These are phyloP conservation scores for Montipora foliosa DNA, from an alignment of 64 coral and sea anemone species.

Conservation along the genomic window DNA sequence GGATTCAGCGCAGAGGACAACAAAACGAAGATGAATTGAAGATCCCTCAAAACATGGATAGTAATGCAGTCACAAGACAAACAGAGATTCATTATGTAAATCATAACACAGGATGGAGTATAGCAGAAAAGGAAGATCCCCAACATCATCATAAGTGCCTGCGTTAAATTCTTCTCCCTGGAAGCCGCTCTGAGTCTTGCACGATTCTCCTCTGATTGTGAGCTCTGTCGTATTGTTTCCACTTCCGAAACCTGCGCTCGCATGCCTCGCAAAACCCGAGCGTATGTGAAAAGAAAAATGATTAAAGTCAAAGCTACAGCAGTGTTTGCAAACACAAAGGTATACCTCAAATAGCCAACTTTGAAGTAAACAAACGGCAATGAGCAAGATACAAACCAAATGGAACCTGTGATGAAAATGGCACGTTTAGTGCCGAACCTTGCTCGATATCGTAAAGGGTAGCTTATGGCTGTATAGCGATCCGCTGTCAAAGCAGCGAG, in stretches of 20 bases:
- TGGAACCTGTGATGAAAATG: background rate
- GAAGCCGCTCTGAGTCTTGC: background rate
- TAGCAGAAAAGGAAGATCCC: too few relatives aligned
- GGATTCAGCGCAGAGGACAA: conserved; percentile 77
- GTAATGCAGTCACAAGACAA: conserved; percentile 60
- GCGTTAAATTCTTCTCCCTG: conserved; percentile 64
- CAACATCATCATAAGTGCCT: conserved; percentile 28
- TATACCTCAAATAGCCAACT: conserved; percentile 68
- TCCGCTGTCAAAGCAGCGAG: conserved; percentile 47
- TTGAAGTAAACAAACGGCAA: conserved; percentile 66
- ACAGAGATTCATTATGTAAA: conserved; percentile 81
- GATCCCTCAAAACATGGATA: conserved; percentile 75
- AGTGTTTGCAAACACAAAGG: conserved; percentile 78
- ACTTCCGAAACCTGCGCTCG: conserved; percentile 52
- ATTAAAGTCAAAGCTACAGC: conserved; percentile 63
- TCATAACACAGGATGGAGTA: conserved; percentile 67
- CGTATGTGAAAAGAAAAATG: conserved; percentile 62
- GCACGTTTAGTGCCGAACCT: conserved; percentile 14
- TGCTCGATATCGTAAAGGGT: conserved; percentile 43
- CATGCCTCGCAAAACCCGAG: conserved; percentile 58
- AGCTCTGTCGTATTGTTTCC: conserved; percentile 33
- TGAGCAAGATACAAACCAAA: conserved; percentile 59
- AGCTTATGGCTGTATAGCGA: conserved; percentile 43
- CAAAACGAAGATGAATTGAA: conserved; percentile 84
- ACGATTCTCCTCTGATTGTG: conserved; percentile 30